Evolutionary conservation across 2,113 vertebrate species (phyloP), one percentile per base, ranked within the genome.

Genomic region (Chrysochloris asiatica): DNA sequence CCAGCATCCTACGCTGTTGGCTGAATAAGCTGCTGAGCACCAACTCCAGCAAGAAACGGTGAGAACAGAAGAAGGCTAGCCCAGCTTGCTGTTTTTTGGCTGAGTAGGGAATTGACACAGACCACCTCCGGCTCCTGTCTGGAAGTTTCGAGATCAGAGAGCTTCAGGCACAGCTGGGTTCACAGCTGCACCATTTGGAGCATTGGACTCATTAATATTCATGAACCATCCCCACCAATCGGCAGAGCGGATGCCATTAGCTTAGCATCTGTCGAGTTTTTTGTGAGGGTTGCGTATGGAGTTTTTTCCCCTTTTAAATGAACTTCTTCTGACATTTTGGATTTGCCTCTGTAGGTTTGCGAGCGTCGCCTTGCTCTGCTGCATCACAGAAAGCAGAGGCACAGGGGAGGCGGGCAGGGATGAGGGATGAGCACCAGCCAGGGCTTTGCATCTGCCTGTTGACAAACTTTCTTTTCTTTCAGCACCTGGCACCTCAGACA

Each of bases 181-280:
- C 97, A 95, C 98, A 98, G 97, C 98, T 98, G 98, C 96, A 92
- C 97, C 97, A 96, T 97, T 98, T 97, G 97, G 97, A 97, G 96
- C 97, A 14, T 79, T 86, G 79, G 85, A 2, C 90, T 96, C 88
- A 97, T 97, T 97, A 97, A 97, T 98, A 97, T 69, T 69, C 89
- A 98, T 97, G 94, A 97, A 87, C 52, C 95, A 93, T 95, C 91
- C 94, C 96, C 93, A 96, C 97, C 98, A 98, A 97, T 97, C 96
- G 83, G 96, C 95, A 92, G 95, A 94, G 10, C 88, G 52, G 76
- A 96, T 97, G 92, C 52, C 4, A 95, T 94, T 88, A 67, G 45
- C 92, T 63, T 93, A 92, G 97, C 98, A 98, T 97, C 98, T 98
- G 98, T 97, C 97, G 95, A 94, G 95, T 92, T 97, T 56, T 96